A percentile compares a stretch with the other conserved stretches of the same genome.
Conservation (phyloP, 2,113 vertebrate species). For the Limnothrissa miodon region DNA sequence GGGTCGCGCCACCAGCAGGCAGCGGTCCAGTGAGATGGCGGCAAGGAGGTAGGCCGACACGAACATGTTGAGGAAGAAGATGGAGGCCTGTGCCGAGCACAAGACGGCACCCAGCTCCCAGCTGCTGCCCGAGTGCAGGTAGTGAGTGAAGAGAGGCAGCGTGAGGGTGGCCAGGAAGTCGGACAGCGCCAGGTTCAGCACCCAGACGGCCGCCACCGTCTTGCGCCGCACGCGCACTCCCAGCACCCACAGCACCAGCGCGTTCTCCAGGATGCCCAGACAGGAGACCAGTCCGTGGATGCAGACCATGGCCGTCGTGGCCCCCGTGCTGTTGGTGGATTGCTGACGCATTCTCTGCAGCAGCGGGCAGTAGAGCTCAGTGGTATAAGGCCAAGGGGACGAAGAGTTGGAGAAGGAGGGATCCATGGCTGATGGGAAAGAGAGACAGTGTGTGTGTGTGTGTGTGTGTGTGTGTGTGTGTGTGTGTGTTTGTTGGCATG, state of each 20-base stretch:
- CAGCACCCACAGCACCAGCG: constrained; percentile 80
- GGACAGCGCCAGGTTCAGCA: constrained; percentile 85
- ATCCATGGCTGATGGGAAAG: constrained; percentile 25
- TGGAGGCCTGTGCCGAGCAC: constrained; percentile 80
- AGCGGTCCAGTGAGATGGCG: constrained; percentile 86
- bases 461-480: neutral
- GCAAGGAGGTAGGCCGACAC: constrained; percentile 86
- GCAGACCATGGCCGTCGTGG: constrained; percentile 57
- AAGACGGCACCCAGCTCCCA: constrained; percentile 81
- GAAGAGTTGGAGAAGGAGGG: constrained; percentile 19
- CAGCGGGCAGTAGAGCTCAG: constrained; percentile 52
- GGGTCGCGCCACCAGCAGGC: constrained; percentile 77
- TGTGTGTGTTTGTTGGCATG: neutral
- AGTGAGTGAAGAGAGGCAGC: constrained; percentile 81
- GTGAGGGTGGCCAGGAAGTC: constrained; percentile 90
- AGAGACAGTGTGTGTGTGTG: neutral
- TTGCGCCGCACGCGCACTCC: constrained; percentile 79
- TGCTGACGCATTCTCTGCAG: constrained; percentile 54
- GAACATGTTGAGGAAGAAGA: constrained; percentile 89
- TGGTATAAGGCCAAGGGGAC: neutral
- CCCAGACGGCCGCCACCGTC: constrained; percentile 86
- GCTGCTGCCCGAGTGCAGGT: constrained; percentile 70
- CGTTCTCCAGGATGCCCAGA: constrained; percentile 84
- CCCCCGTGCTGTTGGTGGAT: constrained; percentile 30
- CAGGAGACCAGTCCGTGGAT: constrained; percentile 69